Evolutionary conservation across 2,113 vertebrate species (phyloP).

Genomic region (Passer montanus): DNA sequence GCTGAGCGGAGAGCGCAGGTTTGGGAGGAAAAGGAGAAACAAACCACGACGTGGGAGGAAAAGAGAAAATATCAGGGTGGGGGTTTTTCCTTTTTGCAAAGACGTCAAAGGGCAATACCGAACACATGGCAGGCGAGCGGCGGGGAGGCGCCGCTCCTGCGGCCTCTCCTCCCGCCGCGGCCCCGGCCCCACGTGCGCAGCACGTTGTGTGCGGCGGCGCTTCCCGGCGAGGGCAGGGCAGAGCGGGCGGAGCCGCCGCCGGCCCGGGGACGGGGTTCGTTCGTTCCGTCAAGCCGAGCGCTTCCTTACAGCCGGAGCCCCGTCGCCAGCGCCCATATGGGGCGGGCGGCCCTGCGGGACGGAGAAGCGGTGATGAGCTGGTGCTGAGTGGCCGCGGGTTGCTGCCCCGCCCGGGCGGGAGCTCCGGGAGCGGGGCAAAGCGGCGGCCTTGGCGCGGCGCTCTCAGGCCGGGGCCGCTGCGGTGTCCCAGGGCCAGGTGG

Average conservation of each 20-base stretch:
- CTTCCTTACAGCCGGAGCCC: neutral
- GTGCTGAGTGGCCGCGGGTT: neutral
- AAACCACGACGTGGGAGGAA: neutral
- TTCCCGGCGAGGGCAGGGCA: neutral
- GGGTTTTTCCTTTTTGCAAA: neutral
- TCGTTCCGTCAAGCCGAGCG: neutral
- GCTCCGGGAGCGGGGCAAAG: neutral
- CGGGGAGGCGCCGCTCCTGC: neutral
- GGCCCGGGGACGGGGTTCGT: neutral
- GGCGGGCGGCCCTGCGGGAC: slow-evolving; percentile 62
- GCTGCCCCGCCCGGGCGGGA: neutral
- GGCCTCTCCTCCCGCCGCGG: neutral
- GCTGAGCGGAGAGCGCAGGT: neutral
- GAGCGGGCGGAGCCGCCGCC: neutral
- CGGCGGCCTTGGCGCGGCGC: neutral
- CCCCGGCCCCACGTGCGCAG: neutral
- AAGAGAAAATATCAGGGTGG: neutral
- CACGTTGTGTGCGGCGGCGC: neutral
- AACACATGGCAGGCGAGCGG: neutral
- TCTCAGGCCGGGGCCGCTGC: neutral
- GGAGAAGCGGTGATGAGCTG: slow-evolving; percentile 46
- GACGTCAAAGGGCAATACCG: slow-evolving; percentile 15
- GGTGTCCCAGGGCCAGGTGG: too few species aligned
- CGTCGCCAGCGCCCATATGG: neutral
- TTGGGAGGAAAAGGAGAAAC: neutral